phyloP scores from a whole-genome alignment of 2,888 invertebrate species.

The Danaus chrysippus region DNA sequence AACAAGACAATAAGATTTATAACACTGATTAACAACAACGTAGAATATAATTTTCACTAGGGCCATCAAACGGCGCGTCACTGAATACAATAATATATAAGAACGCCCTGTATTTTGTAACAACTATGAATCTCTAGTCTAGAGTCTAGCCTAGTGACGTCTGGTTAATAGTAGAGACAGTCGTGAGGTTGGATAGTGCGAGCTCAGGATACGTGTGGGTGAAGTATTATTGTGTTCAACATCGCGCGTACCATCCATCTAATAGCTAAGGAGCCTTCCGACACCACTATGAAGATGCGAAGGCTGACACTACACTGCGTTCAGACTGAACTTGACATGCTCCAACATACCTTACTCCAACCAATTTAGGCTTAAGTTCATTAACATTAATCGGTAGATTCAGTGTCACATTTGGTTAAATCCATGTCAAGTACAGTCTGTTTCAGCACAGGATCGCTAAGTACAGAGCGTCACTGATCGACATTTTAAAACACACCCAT shows the following conservation, averaged over 20 bases:
- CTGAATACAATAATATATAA: constrained; percentile 54
- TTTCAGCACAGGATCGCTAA: constrained; percentile 62
- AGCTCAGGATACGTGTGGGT: not conserved
- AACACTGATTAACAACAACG: constrained; percentile 78
- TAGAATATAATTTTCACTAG: constrained; percentile 68
- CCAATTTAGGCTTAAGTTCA: too few species aligned
- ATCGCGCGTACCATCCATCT: constrained; percentile 57
- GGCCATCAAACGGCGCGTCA: constrained; percentile 59
- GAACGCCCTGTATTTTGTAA: constrained; percentile 27
- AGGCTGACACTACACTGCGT: constrained; percentile 68
- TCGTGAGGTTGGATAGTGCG: constrained; percentile 5
- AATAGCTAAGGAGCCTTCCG: constrained; percentile 70
- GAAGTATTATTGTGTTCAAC: constrained; percentile 53
- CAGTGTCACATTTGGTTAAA: too few species aligned
- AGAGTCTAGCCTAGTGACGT: constrained; percentile 17
- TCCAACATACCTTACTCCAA: not conserved
- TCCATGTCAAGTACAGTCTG: constrained; percentile 52
- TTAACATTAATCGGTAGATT: too few species aligned
- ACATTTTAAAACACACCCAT: constrained; percentile 72
- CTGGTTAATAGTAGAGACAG: constrained; percentile 7
- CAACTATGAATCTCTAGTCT: constrained; percentile 15
- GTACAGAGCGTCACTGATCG: constrained; percentile 68
- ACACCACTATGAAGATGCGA: constrained; percentile 67
- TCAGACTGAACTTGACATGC: constrained; percentile 48
- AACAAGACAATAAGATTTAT: constrained; percentile 76